A percentile compares a stretch with the other conserved stretches of the same genome.
These are phyloP conservation scores for Cladorhizidae sp. DNA, from an alignment of 37 sponge, comb jelly and placozoan species.

Conservation along the genomic window DNA sequence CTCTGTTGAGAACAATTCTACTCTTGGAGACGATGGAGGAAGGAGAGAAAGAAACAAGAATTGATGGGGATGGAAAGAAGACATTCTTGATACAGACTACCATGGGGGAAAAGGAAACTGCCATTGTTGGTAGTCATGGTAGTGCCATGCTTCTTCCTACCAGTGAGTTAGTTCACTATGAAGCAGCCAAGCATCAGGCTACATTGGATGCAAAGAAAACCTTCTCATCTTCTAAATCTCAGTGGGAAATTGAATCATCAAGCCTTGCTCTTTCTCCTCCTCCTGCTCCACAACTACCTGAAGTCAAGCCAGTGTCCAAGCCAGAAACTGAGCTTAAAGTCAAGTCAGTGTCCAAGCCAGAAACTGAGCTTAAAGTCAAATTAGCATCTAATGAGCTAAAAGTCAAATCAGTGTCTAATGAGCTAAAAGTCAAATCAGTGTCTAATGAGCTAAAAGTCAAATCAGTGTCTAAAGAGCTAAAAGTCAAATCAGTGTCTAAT, in stretches of 20 bases:
- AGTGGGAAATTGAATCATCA: conserved; percentile 2
- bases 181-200: not conserved
- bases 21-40: conserved; percentile 51
- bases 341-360: not conserved
- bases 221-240: too few relatives aligned
- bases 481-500: too few relatives aligned
- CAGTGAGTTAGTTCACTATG: conserved; percentile 19
- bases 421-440: too few relatives aligned
- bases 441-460: too few relatives aligned
- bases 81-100: conserved; percentile 32
- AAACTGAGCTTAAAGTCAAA: not conserved
- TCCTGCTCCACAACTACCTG: conserved; percentile 15
- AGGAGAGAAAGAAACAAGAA: conserved; percentile 47
- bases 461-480: too few relatives aligned
- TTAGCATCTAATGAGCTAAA: too few relatives aligned
- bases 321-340: conserved; percentile 3
- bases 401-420: too few relatives aligned
- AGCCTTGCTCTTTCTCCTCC: not conserved
- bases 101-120: conserved; percentile 68
- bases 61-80: conserved; percentile 46
- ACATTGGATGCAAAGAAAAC: too few relatives aligned
- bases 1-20: conserved; percentile 9
- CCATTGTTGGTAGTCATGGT: conserved; percentile 33
- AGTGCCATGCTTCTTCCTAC: conserved; percentile 39
- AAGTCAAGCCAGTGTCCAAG: conserved; percentile 5